Evolutionary conservation across 2,113 vertebrate genomes (phyloP).

Genomic region (Dasyornis broadbenti): DNA sequence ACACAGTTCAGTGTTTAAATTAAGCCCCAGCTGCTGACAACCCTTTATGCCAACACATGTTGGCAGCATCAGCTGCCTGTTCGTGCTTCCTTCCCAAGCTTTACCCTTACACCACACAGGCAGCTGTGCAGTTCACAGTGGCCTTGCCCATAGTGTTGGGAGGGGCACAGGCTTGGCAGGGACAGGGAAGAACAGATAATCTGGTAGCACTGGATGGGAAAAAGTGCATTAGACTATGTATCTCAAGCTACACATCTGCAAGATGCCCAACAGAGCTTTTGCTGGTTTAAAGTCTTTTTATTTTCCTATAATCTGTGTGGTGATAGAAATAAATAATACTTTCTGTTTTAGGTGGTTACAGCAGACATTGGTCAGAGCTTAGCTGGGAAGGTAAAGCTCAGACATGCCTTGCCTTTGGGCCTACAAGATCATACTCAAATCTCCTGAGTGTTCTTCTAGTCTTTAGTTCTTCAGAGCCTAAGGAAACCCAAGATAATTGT

Average conservation of each 20-base stretch:
- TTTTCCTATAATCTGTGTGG: background rate
- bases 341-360: background rate
- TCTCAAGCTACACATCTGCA: background rate
- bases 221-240: background rate
- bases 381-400: background rate
- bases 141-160: background rate
- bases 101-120: background rate
- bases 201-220: background rate
- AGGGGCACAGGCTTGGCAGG: background rate
- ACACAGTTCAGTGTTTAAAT: background rate
- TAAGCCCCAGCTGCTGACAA: background rate
- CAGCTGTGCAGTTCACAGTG: background rate
- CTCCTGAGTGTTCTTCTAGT: background rate
- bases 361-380: background rate
- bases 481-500: background rate
- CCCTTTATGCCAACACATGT: background rate
- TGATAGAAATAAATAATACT: background rate
- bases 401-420: background rate
- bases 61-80: background rate
- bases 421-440: background rate
- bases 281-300: background rate
- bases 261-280: background rate
- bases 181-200: background rate
- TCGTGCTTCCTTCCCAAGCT: background rate
- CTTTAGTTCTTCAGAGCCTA: background rate